These are phyloP conservation scores for Drosophila ananassae DNA, from an alignment of 1,140 invertebrate species.

Conservation along the genomic window DNA sequence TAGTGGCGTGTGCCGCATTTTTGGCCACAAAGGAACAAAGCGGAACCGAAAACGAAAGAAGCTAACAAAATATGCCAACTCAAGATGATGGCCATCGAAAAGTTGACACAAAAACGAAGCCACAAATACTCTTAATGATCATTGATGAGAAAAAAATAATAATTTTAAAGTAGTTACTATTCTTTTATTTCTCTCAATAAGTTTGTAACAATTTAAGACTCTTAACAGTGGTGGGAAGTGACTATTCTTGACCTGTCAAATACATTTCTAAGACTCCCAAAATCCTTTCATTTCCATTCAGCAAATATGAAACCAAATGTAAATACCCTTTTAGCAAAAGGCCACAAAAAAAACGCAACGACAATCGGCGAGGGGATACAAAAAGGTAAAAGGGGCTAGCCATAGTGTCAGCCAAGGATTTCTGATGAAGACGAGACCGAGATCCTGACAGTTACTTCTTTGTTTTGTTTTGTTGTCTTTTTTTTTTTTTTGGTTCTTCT, in stretches of 20 bases:
- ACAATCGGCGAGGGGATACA: constrained; percentile 1
- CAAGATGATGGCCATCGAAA: constrained; percentile 29
- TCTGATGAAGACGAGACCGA: constrained; percentile 28
- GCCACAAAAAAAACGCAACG: neutral
- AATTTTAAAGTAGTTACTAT: no score
- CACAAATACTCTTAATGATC: constrained; percentile 42
- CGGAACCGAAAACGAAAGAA: constrained; percentile 10
- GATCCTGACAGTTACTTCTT: constrained; percentile 25
- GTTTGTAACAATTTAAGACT: no score
- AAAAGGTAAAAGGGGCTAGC: constrained; percentile 7
- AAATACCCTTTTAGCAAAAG: neutral
- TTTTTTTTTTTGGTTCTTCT: neutral
- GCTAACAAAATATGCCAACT: constrained; percentile 40
- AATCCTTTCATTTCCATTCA: neutral
- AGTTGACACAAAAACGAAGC: constrained; percentile 20
- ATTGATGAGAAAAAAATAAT: constrained; percentile 29
- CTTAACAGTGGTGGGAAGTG: no score
- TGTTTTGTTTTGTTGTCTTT: constrained; percentile 18
- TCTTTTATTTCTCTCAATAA: no score
- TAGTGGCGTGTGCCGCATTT: constrained; percentile 43
- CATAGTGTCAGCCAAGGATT: constrained; percentile 23
- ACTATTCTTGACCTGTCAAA: no score
- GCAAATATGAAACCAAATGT: neutral
- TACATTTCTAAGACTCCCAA: neutral
- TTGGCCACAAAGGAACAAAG: constrained; percentile 50